A percentile compares a stretch with the other conserved stretches of the same genome.
Conservation (phyloP, 2,113 vertebrate species). For the Tragulus kanchil region DNA sequence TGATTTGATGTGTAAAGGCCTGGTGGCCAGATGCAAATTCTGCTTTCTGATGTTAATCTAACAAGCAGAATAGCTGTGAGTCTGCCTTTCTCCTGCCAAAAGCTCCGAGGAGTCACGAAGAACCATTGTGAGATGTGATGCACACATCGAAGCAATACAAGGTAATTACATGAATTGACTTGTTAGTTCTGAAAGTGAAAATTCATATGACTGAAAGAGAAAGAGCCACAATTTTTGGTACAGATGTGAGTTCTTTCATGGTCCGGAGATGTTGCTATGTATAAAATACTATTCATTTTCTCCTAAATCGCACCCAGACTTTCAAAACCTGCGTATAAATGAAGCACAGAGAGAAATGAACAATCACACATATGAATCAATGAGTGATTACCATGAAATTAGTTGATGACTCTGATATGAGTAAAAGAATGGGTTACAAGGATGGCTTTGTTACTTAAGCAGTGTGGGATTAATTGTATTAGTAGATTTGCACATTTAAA, state of each 20-base stretch:
- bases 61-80: conserved; percentile 51
- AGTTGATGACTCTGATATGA: conserved; percentile 10
- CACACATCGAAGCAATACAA: conserved; percentile 73
- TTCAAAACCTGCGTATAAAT: not conserved
- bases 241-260: conserved; percentile 37
- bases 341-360: conserved; percentile 33
- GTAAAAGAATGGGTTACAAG: conserved; percentile 30
- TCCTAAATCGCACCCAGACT: not conserved
- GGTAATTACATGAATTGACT: conserved; percentile 71
- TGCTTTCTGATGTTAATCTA: conserved; percentile 86
- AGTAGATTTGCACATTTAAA: conserved; percentile 81
- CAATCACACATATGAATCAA: conserved; percentile 49
- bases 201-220: conserved; percentile 42
- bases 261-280: conserved; percentile 28
- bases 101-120: conserved; percentile 70
- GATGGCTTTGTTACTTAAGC: conserved; percentile 76
- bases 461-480: conserved; percentile 75
- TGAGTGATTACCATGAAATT: conserved; percentile 37
- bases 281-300: conserved; percentile 36
- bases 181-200: conserved; percentile 69
- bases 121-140: conserved; percentile 31
- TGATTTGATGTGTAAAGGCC: conserved; percentile 85
- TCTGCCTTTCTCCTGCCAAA: conserved; percentile 64
- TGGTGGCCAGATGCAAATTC: conserved; percentile 85
- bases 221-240: not conserved